Evolutionary conservation across 1,140 invertebrate genomes (phyloP).

Genomic region (Hycleus cichorii): DNA sequence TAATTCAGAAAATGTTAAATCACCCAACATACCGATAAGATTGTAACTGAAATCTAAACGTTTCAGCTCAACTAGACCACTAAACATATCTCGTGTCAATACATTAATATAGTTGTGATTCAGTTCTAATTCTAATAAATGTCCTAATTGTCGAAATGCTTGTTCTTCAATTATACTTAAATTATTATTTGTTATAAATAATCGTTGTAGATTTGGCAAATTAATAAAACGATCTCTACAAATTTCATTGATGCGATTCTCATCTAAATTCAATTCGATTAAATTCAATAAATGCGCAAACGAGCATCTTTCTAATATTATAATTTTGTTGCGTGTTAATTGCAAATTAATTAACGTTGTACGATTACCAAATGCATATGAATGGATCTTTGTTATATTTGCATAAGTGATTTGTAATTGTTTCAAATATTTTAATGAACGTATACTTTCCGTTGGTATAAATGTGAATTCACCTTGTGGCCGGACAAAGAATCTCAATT

Average conservation of each 20-base stretch:
- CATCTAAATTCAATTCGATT: conserved; percentile 47
- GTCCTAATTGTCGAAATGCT: conserved; percentile 48
- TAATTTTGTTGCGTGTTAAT: conserved; percentile 60
- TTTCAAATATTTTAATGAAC: conserved; percentile 55
- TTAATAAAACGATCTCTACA: conserved; percentile 52
- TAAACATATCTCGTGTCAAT: conserved; percentile 50
- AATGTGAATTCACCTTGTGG: conserved; percentile 56
- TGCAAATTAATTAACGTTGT: conserved; percentile 57
- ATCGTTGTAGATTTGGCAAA: conserved; percentile 46
- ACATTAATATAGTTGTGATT: conserved; percentile 49
- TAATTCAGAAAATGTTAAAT: conserved; percentile 62
- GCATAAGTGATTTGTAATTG: conserved; percentile 63
- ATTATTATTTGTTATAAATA: conserved; percentile 52
- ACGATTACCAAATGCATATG: conserved; percentile 63
- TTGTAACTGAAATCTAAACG: conserved; percentile 52
- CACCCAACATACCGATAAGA: conserved; percentile 49
- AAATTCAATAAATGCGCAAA: conserved; percentile 54
- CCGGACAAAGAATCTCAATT: conserved; percentile 61
- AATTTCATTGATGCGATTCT: conserved; percentile 53
- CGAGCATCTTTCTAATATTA: conserved; percentile 52
- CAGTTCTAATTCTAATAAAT: conserved; percentile 51
- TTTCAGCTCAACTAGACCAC: conserved; percentile 46
- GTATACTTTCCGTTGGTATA: conserved; percentile 59
- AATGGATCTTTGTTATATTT: conserved; percentile 55
- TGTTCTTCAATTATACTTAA: conserved; percentile 51